Conservation (phyloP, 2,888 invertebrate genomes). For the Agrilus cyanescens region DNA sequence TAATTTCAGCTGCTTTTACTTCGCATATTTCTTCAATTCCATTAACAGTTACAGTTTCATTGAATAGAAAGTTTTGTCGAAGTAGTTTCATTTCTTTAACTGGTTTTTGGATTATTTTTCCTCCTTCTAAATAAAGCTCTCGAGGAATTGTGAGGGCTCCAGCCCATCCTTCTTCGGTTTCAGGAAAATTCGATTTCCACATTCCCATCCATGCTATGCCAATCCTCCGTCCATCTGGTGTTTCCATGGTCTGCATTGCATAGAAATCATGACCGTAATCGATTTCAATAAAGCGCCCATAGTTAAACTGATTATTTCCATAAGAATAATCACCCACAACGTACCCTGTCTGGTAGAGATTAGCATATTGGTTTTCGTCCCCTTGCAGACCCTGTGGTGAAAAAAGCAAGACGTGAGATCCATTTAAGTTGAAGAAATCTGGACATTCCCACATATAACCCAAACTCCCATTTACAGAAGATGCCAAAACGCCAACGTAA, state of each 20-base stretch:
- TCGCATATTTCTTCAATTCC: too few relatives aligned
- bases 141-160: constrained; percentile 37
- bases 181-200: constrained; percentile 37
- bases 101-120: too few relatives aligned
- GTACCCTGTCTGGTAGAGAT: too few relatives aligned
- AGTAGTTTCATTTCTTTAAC: too few relatives aligned
- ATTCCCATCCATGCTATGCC: constrained; percentile 37
- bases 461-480: too few relatives aligned
- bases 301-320: background rate
- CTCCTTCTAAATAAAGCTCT: constrained; percentile 22
- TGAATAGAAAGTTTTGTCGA: too few relatives aligned
- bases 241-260: constrained; percentile 35
- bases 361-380: too few relatives aligned
- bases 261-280: constrained; percentile 37
- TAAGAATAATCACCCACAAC: too few relatives aligned
- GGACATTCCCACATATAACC: constrained; percentile 43
- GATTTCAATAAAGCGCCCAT: constrained; percentile 12
- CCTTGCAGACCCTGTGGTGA: constrained; percentile 18
- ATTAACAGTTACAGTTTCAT: too few relatives aligned
- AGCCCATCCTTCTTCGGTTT: constrained; percentile 33
- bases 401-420: constrained; percentile 33
- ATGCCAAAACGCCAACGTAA: background rate
- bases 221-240: constrained; percentile 27
- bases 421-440: constrained; percentile 37
- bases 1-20: too few relatives aligned